These are phyloP conservation scores for Meteorus sp. DNA, from an alignment of 1,140 invertebrate species.

Conservation along the genomic window DNA sequence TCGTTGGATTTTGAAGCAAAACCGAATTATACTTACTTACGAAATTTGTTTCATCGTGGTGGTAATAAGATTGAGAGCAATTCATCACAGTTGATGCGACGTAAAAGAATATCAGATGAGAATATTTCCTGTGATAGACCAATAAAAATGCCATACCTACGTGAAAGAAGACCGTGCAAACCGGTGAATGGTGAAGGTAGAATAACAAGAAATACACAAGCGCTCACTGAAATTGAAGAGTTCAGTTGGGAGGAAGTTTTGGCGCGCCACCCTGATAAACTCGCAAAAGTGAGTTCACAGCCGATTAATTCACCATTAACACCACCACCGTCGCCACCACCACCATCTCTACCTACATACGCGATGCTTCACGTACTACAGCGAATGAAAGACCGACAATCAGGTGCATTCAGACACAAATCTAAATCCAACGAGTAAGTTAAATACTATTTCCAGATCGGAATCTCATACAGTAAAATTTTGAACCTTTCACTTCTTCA, in stretches of 20 bases:
- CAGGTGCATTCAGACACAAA: constrained; percentile 38
- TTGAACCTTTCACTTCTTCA: no score
- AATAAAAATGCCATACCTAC: constrained; percentile 43
- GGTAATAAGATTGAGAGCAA: constrained; percentile 33
- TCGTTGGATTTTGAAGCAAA: constrained; percentile 66
- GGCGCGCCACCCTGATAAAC: constrained; percentile 53
- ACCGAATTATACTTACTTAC: constrained; percentile 64
- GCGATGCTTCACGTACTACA: constrained; percentile 60
- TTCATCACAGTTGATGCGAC: constrained; percentile 34
- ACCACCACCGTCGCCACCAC: constrained; percentile 48
- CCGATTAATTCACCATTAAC: constrained; percentile 41
- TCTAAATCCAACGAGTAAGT: constrained; percentile 48
- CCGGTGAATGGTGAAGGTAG: constrained; percentile 54
- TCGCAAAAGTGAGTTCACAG: constrained; percentile 53
- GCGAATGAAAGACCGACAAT: constrained; percentile 52
- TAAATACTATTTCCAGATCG: not conserved
- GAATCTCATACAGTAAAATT: no score
- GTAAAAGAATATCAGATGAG: constrained; percentile 46
- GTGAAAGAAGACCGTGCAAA: constrained; percentile 52
- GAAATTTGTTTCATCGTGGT: constrained; percentile 44
- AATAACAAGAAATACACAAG: constrained; percentile 52
- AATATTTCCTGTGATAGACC: constrained; percentile 43
- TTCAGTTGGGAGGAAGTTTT: constrained; percentile 57
- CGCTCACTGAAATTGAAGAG: constrained; percentile 34
- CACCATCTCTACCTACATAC: constrained; percentile 54